These are phyloP conservation scores for Paraescarpia echinospica DNA, from an alignment of 1,140 invertebrate genomes.

Conservation along the genomic window DNA sequence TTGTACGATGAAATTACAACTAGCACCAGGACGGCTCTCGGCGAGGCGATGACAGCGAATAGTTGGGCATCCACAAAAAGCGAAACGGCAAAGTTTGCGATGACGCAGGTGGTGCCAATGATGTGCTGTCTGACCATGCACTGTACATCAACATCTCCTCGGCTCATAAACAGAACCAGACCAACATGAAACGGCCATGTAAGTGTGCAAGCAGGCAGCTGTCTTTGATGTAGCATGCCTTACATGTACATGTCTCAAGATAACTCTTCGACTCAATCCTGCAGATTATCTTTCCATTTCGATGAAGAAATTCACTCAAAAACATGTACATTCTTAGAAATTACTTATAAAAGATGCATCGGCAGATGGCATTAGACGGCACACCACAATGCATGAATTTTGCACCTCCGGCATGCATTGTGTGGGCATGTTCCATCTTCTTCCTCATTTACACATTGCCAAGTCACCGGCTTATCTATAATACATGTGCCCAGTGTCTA, in stretches of 20 bases:
- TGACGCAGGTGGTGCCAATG: background rate
- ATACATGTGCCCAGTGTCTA: background rate
- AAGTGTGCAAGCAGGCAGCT: background rate
- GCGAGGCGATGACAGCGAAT: background rate
- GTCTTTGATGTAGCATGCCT: background rate
- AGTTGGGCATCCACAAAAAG: background rate
- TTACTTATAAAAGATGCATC: background rate
- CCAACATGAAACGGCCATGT: background rate
- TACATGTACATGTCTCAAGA: background rate
- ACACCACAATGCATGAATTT: background rate
- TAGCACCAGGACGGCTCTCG: background rate
- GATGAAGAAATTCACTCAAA: background rate
- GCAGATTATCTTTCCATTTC: background rate
- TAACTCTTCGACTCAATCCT: background rate
- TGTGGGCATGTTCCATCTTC: background rate
- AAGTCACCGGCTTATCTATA: background rate
- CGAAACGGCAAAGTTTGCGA: background rate
- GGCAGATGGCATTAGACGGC: background rate
- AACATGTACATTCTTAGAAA: background rate
- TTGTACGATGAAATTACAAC: background rate
- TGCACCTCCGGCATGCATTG: background rate
- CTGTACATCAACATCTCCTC: background rate
- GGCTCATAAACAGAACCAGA: constrained; percentile 4
- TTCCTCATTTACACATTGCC: background rate
- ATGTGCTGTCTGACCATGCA: background rate